phyloP scores from a whole-genome alignment of 2,797 vertebrate species.

The Discoglossus pictus region DNA sequence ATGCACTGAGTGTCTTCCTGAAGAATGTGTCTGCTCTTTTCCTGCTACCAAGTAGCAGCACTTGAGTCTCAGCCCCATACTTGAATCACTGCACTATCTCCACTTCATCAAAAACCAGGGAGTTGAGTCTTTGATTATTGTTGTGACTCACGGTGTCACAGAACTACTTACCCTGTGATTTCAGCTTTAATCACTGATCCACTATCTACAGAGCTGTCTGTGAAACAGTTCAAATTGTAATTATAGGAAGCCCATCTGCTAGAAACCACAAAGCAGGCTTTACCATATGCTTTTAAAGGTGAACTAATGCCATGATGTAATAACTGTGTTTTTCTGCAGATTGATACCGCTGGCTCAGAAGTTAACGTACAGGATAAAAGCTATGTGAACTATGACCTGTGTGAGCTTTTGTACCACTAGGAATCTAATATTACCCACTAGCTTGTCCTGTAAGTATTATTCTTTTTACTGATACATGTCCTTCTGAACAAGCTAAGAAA shows the following conservation, averaged over 20 bases:
- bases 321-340: slow-evolving; percentile 63
- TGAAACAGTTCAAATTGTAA: slow-evolving; percentile 69
- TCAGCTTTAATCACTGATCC: slow-evolving; percentile 72
- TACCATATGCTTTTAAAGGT: slow-evolving; percentile 70
- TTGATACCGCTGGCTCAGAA: slow-evolving; percentile 58
- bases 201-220: slow-evolving; percentile 62
- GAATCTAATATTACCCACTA: slow-evolving; percentile 39
- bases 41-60: slow-evolving; percentile 63
- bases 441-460: slow-evolving; percentile 13
- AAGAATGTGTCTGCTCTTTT: slow-evolving; percentile 64
- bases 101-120: slow-evolving; percentile 68
- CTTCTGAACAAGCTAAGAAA: slow-evolving; percentile 6
- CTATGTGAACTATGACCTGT: slow-evolving; percentile 45
- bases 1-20: slow-evolving; percentile 64
- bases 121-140: slow-evolving; percentile 70
- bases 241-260: slow-evolving; percentile 68
- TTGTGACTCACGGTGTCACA: slow-evolving; percentile 67
- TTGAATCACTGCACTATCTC: slow-evolving; percentile 69
- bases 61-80: slow-evolving; percentile 65
- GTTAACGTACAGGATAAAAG: slow-evolving; percentile 62
- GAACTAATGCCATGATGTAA: slow-evolving; percentile 65
- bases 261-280: slow-evolving; percentile 65
- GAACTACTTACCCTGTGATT: slow-evolving; percentile 72
- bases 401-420: slow-evolving; percentile 22
- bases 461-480: slow-evolving; percentile 3